Conservation (phyloP, 1,140 invertebrate species). For the Drosophila ironensis region DNA sequence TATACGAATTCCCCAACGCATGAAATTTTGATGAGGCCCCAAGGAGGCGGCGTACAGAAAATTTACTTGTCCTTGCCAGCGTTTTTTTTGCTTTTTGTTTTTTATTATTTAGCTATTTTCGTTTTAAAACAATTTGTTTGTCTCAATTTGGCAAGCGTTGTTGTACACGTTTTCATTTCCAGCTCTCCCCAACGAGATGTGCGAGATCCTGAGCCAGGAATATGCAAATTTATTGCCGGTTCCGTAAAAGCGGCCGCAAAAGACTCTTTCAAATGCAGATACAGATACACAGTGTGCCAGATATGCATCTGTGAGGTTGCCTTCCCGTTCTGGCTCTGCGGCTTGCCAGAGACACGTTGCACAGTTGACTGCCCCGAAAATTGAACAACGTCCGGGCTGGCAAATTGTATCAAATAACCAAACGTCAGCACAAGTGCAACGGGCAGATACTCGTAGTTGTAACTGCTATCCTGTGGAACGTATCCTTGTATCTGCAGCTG, state of each 20-base stretch:
- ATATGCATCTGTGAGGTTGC: slow-evolving; percentile 35
- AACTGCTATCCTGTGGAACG: slow-evolving; percentile 2
- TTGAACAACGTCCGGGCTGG: slow-evolving; percentile 46
- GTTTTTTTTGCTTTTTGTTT: too few relatives aligned
- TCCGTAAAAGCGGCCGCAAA: slow-evolving; percentile 19
- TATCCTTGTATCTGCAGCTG: slow-evolving; percentile 4
- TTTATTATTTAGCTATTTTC: slow-evolving; percentile 69
- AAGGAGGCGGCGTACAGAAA: slow-evolving; percentile 1
- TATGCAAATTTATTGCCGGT: slow-evolving; percentile 51
- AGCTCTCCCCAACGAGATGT: neutral
- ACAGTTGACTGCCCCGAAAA: slow-evolving; percentile 44
- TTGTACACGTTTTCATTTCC: neutral
- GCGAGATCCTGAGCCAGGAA: slow-evolving; percentile 3
- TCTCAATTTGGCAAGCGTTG: neutral
- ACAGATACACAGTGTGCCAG: slow-evolving; percentile 8
- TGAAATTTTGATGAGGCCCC: slow-evolving; percentile 67
- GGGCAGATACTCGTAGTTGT: slow-evolving; percentile 2
- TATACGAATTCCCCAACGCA: slow-evolving; percentile 42
- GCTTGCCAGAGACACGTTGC: slow-evolving; percentile 31
- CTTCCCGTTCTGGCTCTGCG: slow-evolving; percentile 16
- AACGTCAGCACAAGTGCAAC: slow-evolving; percentile 33
- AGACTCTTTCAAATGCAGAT: slow-evolving; percentile 11
- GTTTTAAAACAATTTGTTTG: slow-evolving; percentile 22
- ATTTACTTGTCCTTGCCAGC: slow-evolving; percentile 10
- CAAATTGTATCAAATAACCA: slow-evolving; percentile 58